Evolutionary conservation across 53 echinoderm and acorn worm genomes (phyloP).

Genomic region (Pentamera pediparva): DNA sequence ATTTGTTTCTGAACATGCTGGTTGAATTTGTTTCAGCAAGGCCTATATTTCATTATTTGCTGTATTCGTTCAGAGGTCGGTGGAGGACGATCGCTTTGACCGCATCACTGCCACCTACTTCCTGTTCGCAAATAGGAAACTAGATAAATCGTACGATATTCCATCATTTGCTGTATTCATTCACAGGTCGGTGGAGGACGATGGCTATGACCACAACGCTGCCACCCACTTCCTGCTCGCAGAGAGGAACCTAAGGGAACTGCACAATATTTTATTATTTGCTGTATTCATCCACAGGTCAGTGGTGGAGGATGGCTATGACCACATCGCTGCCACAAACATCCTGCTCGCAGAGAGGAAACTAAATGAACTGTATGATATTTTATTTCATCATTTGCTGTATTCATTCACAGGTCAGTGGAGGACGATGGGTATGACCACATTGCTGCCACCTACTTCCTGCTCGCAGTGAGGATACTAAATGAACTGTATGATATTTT

Average conservation of each 20-base stretch:
- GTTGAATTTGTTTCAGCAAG: too few species aligned
- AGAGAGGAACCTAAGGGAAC: constrained; percentile 84
- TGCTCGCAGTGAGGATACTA: constrained; percentile 84
- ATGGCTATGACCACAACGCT: constrained; percentile 83
- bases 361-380: constrained; percentile 76
- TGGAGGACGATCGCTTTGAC: constrained; percentile 86
- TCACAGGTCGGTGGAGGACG: constrained; percentile 89
- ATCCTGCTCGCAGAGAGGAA: constrained; percentile 90
- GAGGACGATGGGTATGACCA: constrained; percentile 90
- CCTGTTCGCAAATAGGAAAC: constrained; percentile 85
- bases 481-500: constrained; percentile 78
- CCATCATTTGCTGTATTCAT: too few species aligned
- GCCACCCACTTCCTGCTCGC: constrained; percentile 96
- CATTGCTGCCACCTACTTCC: constrained; percentile 91
- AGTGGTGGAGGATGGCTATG: constrained; percentile 79
- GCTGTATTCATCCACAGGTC: too few species aligned
- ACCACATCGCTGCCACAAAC: constrained; percentile 91
- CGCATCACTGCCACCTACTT: constrained; percentile 93
- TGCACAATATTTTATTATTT: too few species aligned
- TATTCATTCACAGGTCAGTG: too few species aligned
- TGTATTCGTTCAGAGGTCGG: too few species aligned
- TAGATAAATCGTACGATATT: too few species aligned
- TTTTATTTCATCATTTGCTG: too few species aligned
- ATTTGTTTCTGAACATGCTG: too few species aligned
- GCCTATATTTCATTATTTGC: too few species aligned